Base-by-base conservation (phyloP, 2,113 vertebrate genomes). In the Caracal caracal region DNA sequence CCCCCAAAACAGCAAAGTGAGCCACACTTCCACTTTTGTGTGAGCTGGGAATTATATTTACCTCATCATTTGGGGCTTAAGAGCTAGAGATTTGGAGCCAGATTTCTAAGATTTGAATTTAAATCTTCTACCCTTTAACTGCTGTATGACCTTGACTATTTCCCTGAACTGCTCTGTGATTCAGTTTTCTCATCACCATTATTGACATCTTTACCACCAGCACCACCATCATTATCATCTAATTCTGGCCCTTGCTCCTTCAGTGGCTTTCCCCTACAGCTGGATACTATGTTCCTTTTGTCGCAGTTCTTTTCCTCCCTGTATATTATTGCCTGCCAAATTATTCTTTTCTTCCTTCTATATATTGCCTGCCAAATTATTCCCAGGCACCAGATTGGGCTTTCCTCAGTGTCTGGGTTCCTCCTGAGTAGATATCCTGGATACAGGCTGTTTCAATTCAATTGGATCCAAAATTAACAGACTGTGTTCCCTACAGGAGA, bases 381-480 rank as follows among this genome's bases (percentile, higher is more conserved):
- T 80, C 68, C 63, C 73, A 75, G 90, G 79, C 92, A 94, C 95
- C 97, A 97, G 97, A 95, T 97, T 94, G 97, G 92, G 86, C 37
- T 98, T 97, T 95, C 92, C 96, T 97, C 68, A 3, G 79, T 92
- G 96, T 97, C 93, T 98, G 96, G 56, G 56, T 76, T 95, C 95
- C 96, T 92, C 95, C 97, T 86, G 96, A 89, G 96, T 22, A 95
- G 91, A 91, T 95, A 95, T 97, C 96, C 97, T 93, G 97, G 65
- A 81, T 82, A 70, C 83, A 94, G 97, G 70, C 97, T 93, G 94
- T 97, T 96, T 94, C 59, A 73, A 61, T 96, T 93, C 85, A 95
- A 0, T 40, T 33, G 81, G 51, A 88, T 97, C 97, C 96, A 97
- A 95, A 94, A 71, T 88, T 43, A 84, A 96, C 97, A 97, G 96